Conservation (phyloP, 2,888 invertebrate species). For the Lycia hirtaria region DNA sequence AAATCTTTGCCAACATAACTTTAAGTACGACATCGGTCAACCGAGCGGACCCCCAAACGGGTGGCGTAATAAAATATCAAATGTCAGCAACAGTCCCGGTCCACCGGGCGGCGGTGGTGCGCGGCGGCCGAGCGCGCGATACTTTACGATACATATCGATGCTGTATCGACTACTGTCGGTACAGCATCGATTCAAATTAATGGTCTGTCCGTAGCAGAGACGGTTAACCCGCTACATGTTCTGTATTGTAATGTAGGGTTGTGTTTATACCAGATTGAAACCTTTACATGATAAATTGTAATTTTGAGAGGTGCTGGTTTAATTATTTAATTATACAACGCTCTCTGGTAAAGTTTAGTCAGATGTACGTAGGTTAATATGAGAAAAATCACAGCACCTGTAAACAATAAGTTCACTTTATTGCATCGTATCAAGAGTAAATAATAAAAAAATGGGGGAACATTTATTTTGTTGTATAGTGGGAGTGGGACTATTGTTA, state of each 20-base stretch:
- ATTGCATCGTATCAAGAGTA: too few relatives aligned
- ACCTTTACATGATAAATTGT: background rate
- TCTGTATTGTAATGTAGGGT: background rate
- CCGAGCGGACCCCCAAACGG: slow-evolving; percentile 29
- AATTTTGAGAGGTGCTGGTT: background rate
- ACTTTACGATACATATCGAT: slow-evolving; percentile 29
- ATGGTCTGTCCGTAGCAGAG: slow-evolving; percentile 41
- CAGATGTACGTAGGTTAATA: too few relatives aligned
- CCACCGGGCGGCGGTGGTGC: too few relatives aligned
- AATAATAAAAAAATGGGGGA: too few relatives aligned
- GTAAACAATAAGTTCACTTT: too few relatives aligned
- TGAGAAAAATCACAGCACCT: background rate
- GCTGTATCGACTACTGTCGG: slow-evolving; percentile 28
- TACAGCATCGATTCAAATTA: slow-evolving; percentile 42
- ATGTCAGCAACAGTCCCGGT: slow-evolving; percentile 49
- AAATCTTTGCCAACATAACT: background rate
- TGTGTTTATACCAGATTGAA: background rate
- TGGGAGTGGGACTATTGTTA: too few relatives aligned
- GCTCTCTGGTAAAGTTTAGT: too few relatives aligned
- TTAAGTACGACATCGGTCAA: slow-evolving; percentile 27
- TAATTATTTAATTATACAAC: background rate
- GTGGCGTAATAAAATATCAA: slow-evolving; percentile 50
- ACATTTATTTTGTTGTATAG: too few relatives aligned
- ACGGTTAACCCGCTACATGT: slow-evolving; percentile 20
- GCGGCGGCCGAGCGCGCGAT: slow-evolving; percentile 17